These are phyloP conservation scores for Dunckerocampus dactyliophorus DNA, from an alignment of 2,113 vertebrate genomes.

Conservation along the genomic window DNA sequence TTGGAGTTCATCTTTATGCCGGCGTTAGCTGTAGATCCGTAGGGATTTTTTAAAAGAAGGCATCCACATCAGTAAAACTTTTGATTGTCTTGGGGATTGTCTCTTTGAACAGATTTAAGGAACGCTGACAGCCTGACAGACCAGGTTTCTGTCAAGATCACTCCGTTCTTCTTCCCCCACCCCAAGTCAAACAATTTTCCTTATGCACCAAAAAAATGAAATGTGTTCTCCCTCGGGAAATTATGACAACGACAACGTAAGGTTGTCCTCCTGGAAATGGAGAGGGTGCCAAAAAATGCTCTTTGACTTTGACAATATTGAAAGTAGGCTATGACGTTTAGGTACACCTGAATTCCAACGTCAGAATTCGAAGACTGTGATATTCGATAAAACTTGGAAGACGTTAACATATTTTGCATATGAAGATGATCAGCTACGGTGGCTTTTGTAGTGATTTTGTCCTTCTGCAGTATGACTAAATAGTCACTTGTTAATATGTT, in stretches of 20 bases:
- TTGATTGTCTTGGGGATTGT: conserved; percentile 36
- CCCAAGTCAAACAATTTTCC: conserved; percentile 30
- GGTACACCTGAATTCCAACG: no score
- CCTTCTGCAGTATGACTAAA: conserved; percentile 9
- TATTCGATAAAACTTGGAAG: no score
- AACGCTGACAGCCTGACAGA: conserved; percentile 52
- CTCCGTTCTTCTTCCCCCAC: conserved; percentile 38
- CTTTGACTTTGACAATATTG: conserved; percentile 10
- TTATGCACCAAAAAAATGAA: conserved; percentile 24
- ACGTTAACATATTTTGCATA: no score
- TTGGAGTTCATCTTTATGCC: conserved; percentile 21
- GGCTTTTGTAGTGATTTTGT: no score
- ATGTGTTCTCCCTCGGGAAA: conserved; percentile 42
- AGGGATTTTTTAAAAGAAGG: conserved; percentile 25
- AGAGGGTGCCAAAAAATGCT: conserved; percentile 1
- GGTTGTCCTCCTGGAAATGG: not conserved
- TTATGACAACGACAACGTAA: conserved; percentile 29
- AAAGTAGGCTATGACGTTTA: not conserved
- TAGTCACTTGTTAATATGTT: conserved; percentile 15
- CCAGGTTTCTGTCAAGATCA: conserved; percentile 50
- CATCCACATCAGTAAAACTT: not conserved
- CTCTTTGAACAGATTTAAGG: conserved; percentile 39
- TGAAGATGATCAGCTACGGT: no score
- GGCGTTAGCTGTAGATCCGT: conserved; percentile 26
- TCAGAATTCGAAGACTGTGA: no score